Conservation (phyloP, 2,113 vertebrate species). For the Ailuropoda melanoleuca region DNA sequence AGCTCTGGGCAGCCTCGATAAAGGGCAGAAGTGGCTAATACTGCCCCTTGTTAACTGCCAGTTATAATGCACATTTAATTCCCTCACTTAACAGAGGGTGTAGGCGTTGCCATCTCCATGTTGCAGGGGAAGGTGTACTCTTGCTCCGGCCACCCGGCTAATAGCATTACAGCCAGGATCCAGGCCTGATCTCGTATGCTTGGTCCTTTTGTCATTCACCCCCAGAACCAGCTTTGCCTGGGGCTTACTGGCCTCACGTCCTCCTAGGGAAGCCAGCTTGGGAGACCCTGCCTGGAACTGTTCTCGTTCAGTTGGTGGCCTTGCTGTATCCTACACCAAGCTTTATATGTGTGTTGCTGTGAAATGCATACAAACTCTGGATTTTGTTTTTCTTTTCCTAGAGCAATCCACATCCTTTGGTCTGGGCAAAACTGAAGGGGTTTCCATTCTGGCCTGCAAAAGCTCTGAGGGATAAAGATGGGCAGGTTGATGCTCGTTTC, state of each 20-base stretch:
- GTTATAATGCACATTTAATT: rapidly evolving
- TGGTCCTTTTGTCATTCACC: rapidly evolving
- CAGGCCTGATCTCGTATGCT: no score
- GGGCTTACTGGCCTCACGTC: not conserved
- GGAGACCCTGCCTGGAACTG: not conserved
- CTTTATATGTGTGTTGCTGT: not conserved
- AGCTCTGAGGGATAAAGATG: constrained; percentile 97
- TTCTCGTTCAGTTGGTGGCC: not conserved
- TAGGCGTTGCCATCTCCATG: not conserved
- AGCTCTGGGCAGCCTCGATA: not conserved
- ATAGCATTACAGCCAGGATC: not conserved
- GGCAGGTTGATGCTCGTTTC: constrained; percentile 98
- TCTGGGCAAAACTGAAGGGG: constrained; percentile 99
- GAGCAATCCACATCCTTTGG: constrained; percentile 98
- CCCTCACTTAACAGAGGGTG: not conserved
- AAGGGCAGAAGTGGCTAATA: no score
- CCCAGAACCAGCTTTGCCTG: not conserved
- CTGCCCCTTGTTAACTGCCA: not conserved
- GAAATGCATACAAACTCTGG: not conserved
- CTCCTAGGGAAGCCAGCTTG: rapidly evolving
- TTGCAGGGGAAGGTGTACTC: not conserved
- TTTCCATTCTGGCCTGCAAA: constrained; percentile 99
- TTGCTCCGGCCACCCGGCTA: rapidly evolving
- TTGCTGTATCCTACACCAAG: rapidly evolving
- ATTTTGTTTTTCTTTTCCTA: constrained; percentile 83